Conservation (phyloP, 1,140 invertebrate species). For the Conus betulinus region DNA sequence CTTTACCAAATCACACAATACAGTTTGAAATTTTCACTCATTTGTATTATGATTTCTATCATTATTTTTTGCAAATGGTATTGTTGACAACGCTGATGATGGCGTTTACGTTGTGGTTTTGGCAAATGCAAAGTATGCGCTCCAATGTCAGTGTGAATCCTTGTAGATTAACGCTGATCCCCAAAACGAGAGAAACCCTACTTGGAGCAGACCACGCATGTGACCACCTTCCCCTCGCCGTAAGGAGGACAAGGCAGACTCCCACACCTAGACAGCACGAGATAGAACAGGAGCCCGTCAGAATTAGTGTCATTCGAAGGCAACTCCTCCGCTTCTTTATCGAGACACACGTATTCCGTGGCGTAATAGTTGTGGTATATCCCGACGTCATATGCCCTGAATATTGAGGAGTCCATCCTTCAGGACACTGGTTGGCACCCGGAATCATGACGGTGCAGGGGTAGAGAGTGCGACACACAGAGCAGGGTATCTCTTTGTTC, state of each 20-base stretch:
- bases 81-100: too few species aligned
- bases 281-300: conserved; percentile 51
- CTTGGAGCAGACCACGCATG: conserved; percentile 59
- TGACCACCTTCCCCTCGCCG: conserved; percentile 41
- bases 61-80: too few species aligned
- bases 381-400: conserved; percentile 47
- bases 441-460: conserved; percentile 48
- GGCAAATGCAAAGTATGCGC: too few species aligned
- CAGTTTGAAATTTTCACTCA: too few species aligned
- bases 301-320: background rate
- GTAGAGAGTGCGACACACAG: conserved; percentile 39
- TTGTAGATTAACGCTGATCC: background rate
- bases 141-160: background rate
- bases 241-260: conserved; percentile 55
- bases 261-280: conserved; percentile 45
- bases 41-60: too few species aligned
- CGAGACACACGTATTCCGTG: conserved; percentile 53
- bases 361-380: background rate
- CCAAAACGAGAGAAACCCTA: background rate
- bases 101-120: too few species aligned
- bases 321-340: conserved; percentile 41
- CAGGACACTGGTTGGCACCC: conserved; percentile 36
- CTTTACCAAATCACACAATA: background rate
- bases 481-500: conserved; percentile 45
- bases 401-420: conserved; percentile 50